A percentile compares a stretch with the other conserved stretches of the same genome.
These are phyloP conservation scores for Antigone vipio DNA, from an alignment of 2,113 vertebrate genomes.

Conservation along the genomic window DNA sequence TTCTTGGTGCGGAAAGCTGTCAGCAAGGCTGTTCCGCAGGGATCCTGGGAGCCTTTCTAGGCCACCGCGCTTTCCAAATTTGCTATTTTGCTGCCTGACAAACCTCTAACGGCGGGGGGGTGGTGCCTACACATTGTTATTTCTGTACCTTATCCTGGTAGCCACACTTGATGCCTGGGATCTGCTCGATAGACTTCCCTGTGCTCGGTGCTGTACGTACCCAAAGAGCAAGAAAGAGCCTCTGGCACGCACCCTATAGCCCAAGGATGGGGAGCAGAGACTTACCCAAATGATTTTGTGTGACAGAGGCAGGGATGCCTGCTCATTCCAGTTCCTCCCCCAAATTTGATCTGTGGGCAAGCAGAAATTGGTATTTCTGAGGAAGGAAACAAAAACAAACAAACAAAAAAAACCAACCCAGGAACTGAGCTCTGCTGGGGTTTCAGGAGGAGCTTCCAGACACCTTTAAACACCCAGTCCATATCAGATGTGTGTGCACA, in stretches of 20 bases:
- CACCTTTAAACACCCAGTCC: background rate
- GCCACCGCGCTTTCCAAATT: background rate
- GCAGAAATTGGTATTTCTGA: background rate
- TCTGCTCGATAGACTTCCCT: background rate
- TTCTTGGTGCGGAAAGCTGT: background rate
- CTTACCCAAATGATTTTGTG: too few species aligned
- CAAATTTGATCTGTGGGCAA: background rate
- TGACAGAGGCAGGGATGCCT: too few species aligned
- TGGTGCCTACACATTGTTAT: background rate
- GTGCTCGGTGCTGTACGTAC: background rate
- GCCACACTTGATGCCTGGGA: background rate
- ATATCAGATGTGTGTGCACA: background rate
- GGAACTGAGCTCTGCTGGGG: background rate
- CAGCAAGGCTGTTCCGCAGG: background rate
- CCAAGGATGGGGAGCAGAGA: background rate
- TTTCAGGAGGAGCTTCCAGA: background rate
- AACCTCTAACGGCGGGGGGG: rapidly evolving
- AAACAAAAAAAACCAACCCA: background rate
- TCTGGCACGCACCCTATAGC: background rate
- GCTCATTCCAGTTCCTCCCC: background rate
- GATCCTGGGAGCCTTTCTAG: background rate
- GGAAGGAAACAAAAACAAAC: background rate
- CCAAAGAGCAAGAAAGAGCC: background rate
- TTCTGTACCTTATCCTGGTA: background rate
- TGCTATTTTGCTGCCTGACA: background rate